Conservation (phyloP, 35 echinoderm and acorn worm genomes). For the Lytechinus pictus region DNA sequence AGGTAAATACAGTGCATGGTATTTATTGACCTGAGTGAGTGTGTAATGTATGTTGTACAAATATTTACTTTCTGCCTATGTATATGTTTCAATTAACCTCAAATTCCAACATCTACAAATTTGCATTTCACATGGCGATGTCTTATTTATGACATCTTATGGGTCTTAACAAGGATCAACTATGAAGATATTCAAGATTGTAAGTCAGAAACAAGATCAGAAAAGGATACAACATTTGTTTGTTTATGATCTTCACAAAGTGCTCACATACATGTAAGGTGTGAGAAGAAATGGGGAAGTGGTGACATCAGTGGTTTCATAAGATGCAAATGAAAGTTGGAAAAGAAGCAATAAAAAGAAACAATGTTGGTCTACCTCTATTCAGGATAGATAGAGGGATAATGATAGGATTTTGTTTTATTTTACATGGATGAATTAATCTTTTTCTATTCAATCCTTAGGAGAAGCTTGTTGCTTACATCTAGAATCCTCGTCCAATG, state of each 20-base stretch:
- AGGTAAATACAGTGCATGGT: slow-evolving; percentile 54
- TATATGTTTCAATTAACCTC: background rate
- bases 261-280: too few species aligned
- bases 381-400: too few species aligned
- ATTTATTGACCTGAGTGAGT: background rate
- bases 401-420: background rate
- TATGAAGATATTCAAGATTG: too few species aligned
- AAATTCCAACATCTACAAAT: background rate
- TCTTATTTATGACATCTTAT: background rate
- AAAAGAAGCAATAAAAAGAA: too few species aligned
- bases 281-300: too few species aligned
- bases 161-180: too few species aligned
- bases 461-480: background rate
- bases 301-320: too few species aligned
- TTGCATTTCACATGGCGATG: background rate
- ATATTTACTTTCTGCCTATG: background rate
- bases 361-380: too few species aligned
- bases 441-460: background rate
- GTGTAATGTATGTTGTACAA: background rate
- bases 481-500: background rate
- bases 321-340: too few species aligned
- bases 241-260: too few species aligned
- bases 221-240: too few species aligned
- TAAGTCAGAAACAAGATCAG: too few species aligned
- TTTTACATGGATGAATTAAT: background rate